A percentile compares a stretch with the other conserved stretches of the same genome.
Evolutionary conservation across 2,113 vertebrate species (phyloP).

Genomic region (Rattus rattus): DNA sequence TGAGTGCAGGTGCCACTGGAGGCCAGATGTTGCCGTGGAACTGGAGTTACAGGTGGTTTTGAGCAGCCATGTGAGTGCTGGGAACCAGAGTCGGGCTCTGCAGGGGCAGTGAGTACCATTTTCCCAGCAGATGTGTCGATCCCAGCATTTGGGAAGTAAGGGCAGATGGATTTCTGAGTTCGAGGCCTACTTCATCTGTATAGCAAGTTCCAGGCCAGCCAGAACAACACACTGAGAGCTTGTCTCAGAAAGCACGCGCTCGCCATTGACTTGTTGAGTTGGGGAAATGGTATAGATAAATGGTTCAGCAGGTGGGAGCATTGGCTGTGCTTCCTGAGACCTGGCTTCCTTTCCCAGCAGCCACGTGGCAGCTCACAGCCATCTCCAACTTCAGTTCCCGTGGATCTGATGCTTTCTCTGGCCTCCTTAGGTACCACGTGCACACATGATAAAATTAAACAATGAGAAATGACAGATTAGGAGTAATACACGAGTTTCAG

Average conservation of each 20-base stretch:
- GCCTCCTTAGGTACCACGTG: background rate
- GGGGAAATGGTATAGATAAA: background rate
- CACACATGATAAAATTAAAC: background rate
- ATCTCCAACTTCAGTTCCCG: background rate
- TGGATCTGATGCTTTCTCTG: background rate
- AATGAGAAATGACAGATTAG: background rate
- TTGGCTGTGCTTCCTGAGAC: background rate
- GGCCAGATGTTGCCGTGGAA: background rate
- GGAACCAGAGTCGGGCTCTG: background rate
- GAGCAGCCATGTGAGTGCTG: background rate
- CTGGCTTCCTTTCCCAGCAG: background rate
- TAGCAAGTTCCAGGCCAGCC: background rate
- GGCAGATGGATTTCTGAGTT: background rate
- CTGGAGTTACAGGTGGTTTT: background rate
- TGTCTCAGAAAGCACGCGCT: background rate
- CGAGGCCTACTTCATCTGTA: background rate
- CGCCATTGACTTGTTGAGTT: background rate
- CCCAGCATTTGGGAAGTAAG: background rate
- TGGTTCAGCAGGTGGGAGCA: background rate
- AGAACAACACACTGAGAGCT: background rate
- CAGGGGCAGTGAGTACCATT: background rate
- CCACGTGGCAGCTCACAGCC: background rate
- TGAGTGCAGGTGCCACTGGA: background rate
- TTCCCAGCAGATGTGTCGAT: background rate
- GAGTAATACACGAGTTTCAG: background rate